These are phyloP conservation scores for Pegoplata infirma DNA, from an alignment of 2,888 invertebrate species.

Conservation along the genomic window DNA sequence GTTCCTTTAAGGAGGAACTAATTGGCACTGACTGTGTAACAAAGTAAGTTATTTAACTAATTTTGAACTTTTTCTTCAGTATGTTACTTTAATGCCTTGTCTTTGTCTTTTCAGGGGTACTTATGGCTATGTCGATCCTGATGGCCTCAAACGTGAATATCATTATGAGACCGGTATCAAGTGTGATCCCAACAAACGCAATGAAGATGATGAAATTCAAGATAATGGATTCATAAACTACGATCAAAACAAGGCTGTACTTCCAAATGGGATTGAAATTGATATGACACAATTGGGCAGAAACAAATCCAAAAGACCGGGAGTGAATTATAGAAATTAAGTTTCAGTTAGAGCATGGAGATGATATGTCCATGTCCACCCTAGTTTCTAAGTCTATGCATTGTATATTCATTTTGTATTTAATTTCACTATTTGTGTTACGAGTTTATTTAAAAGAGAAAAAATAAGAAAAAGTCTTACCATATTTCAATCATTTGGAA, in stretches of 20 bases:
- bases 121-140: constrained; percentile 91
- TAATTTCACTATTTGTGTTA: constrained; percentile 14
- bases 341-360: background rate
- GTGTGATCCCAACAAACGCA: constrained; percentile 79
- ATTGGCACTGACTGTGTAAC: constrained; percentile 88
- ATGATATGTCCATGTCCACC: background rate
- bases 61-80: background rate
- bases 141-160: constrained; percentile 89
- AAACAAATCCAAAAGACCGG: constrained; percentile 84
- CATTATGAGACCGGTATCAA: constrained; percentile 89
- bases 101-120: constrained; percentile 80
- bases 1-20: constrained; percentile 90
- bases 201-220: constrained; percentile 79
- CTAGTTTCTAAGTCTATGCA: constrained; percentile 41
- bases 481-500: constrained; percentile 12
- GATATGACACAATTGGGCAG: constrained; percentile 85
- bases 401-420: constrained; percentile 34
- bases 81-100: background rate
- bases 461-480: constrained; percentile 9
- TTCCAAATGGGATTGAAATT: constrained; percentile 85
- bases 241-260: constrained; percentile 85
- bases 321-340: constrained; percentile 74
- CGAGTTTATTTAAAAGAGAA: constrained; percentile 34
- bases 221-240: constrained; percentile 85
- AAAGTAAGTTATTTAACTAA: constrained; percentile 71